A percentile compares a stretch with the other conserved stretches of the same genome.
These are phyloP conservation scores for Genyomyrus donnyi DNA, from an alignment of 2,113 vertebrate genomes.

Conservation along the genomic window DNA sequence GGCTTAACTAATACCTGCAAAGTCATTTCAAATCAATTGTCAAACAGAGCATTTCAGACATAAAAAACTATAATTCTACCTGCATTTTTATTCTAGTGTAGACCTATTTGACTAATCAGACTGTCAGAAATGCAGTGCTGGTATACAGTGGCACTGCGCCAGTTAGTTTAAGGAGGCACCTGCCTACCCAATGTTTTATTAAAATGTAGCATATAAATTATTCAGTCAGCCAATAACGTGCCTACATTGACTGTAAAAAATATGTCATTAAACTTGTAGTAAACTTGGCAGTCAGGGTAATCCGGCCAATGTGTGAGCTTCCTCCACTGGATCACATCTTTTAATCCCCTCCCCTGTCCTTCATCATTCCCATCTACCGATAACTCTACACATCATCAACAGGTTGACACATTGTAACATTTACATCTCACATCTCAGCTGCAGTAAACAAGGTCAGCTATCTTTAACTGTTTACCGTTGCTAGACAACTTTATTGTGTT, in stretches of 20 bases:
- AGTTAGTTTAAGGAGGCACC: background rate
- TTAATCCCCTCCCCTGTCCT: background rate
- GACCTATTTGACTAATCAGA: background rate
- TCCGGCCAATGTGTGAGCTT: background rate
- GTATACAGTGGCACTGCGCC: background rate
- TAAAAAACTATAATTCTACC: too few relatives aligned
- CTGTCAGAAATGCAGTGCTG: background rate
- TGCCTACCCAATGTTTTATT: background rate
- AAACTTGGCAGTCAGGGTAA: background rate
- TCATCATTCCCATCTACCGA: background rate
- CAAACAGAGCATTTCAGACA: too few relatives aligned
- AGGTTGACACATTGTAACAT: too few relatives aligned
- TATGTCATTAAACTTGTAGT: background rate
- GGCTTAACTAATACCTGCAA: background rate
- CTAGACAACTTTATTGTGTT: too few relatives aligned
- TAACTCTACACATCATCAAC: background rate
- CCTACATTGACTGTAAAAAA: background rate
- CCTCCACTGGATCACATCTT: background rate
- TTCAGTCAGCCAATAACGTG: background rate
- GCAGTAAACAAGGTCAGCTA: too few relatives aligned
- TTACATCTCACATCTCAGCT: too few relatives aligned
- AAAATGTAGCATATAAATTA: background rate
- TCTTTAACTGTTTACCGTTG: too few relatives aligned
- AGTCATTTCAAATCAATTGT: too few relatives aligned
- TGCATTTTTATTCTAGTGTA: background rate